A percentile compares a stretch with the other conserved stretches of the same genome.
Conservation (phyloP, 2,888 invertebrate genomes). For the Mellilla xanthometata region DNA sequence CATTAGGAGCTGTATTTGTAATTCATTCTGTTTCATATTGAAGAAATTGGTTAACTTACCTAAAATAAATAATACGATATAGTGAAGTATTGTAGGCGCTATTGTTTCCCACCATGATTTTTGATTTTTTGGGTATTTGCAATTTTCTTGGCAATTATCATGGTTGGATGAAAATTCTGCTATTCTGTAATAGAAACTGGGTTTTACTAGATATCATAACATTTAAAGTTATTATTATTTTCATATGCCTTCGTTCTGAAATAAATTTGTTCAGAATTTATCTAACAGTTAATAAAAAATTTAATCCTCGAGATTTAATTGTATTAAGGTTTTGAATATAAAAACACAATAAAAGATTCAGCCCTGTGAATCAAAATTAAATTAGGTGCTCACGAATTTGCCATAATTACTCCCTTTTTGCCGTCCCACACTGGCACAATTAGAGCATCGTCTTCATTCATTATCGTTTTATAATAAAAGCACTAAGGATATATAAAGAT, state of each 20-base stretch:
- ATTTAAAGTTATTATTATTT: no score
- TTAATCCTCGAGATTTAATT: no score
- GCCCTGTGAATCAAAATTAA: no score
- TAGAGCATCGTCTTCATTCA: conserved; percentile 63
- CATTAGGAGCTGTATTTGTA: no score
- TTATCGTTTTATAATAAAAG: conserved; percentile 40
- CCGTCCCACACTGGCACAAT: conserved; percentile 42
- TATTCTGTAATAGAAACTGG: conserved; percentile 7
- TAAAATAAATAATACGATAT: conserved; percentile 37
- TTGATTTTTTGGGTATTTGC: conserved; percentile 26
- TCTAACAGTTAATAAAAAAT: no score
- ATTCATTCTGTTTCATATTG: no score
- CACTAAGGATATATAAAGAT: conserved; percentile 30
- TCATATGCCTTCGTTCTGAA: no score
- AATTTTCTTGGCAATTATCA: conserved; percentile 16
- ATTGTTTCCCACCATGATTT: conserved; percentile 28
- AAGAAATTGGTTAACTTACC: conserved; percentile 38
- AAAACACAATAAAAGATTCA: not conserved
- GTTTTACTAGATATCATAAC: no score
- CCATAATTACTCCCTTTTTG: conserved; percentile 41
- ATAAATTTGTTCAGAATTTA: no score
- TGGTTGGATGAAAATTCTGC: conserved; percentile 6
- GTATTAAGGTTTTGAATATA: no score
- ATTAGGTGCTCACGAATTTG: conserved; percentile 39
- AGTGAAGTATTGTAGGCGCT: conserved; percentile 36